These are phyloP conservation scores for Athetis lepigone DNA, from an alignment of 2,888 invertebrate species.

Conservation along the genomic window DNA sequence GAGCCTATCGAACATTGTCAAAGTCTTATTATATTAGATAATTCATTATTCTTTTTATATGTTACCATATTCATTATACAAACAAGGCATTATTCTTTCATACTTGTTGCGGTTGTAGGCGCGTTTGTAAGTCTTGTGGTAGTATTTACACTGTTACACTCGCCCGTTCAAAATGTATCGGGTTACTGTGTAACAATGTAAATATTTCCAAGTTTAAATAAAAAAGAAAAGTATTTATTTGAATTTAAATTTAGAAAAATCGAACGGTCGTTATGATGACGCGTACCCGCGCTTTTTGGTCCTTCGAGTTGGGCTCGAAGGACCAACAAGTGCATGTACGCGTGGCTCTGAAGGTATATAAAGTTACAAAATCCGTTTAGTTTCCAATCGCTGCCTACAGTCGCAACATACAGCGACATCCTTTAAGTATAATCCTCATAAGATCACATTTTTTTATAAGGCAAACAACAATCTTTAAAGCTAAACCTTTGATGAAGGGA, in stretches of 20 bases:
- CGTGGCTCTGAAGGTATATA: no score
- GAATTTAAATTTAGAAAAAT: neutral
- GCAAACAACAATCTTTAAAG: slow-evolving; percentile 91
- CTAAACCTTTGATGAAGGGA: slow-evolving; percentile 86
- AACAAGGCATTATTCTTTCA: slow-evolving; percentile 84
- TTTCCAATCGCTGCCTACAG: slow-evolving; percentile 63
- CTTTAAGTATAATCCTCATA: slow-evolving; percentile 89
- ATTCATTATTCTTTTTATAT: slow-evolving; percentile 83
- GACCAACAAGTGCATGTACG: no score
- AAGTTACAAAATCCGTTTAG: slow-evolving; percentile 5
- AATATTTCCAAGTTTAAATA: slow-evolving; percentile 17
- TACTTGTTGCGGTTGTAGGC: slow-evolving; percentile 75
- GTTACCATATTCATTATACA: slow-evolving; percentile 84
- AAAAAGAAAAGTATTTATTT: neutral
- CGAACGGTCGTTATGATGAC: neutral
- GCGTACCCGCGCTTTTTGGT: neutral
- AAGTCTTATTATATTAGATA: slow-evolving; percentile 87
- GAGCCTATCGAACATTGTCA: slow-evolving; percentile 84
- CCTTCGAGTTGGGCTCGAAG: slow-evolving; percentile 30
- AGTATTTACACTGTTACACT: slow-evolving; percentile 37
- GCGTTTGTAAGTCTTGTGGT: slow-evolving; percentile 35
- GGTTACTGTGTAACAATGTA: slow-evolving; percentile 26
- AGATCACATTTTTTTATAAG: slow-evolving; percentile 90
- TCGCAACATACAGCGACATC: slow-evolving; percentile 78
- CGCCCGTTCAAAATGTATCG: slow-evolving; percentile 39